Base-by-base conservation (phyloP, 2,888 invertebrate genomes). In the Nycteola revayana region DNA sequence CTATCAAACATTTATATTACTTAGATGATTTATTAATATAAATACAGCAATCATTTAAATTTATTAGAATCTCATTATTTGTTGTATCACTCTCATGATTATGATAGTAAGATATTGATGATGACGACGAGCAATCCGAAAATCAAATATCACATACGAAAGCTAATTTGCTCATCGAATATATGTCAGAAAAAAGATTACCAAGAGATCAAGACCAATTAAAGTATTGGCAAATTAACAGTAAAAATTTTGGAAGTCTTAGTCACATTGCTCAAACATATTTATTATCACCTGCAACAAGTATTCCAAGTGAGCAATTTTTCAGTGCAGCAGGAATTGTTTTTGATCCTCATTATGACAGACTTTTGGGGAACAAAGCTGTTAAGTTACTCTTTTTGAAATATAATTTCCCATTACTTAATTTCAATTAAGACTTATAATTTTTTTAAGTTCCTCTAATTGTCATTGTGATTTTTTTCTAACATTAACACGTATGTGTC, bases 321-420 rank as follows among this genome's bases (percentile, higher is more conserved):
- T 42, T 41, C 21, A 42, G 41, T 32, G 38, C 28, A 36, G 41
- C 38, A 25, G 41, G 38, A 11, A 32, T 41, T 30, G 22, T 41
- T 26, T 42, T 42, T 32, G 36, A 46, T 24, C 28, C 32, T 32
- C 39, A 30, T 21, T 28, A 21, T 9, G 29, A 29, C 25, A 29
- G 29, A 25, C 21, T 29, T 24, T 25, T 21, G 11, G 29, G 33
- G 9, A 27, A n/a, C 9, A 28, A 33, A 28, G 28, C 34, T 25
- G 34, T 25, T 9, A 28, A 28, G 9, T 34, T 32, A 9, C 20
- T 26, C 2, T 23, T 14, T 17, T 14, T n/a, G 4, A 10, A 28
- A 4, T 28, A 21, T 4, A 10, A 21, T 10, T 22, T 28, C 9
- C 28, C 23, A 14, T 14, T 14, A 14, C 14, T 14, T 14, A 14